Conservation (phyloP, 1,140 invertebrate genomes). For the Brachionus plicatilis region DNA sequence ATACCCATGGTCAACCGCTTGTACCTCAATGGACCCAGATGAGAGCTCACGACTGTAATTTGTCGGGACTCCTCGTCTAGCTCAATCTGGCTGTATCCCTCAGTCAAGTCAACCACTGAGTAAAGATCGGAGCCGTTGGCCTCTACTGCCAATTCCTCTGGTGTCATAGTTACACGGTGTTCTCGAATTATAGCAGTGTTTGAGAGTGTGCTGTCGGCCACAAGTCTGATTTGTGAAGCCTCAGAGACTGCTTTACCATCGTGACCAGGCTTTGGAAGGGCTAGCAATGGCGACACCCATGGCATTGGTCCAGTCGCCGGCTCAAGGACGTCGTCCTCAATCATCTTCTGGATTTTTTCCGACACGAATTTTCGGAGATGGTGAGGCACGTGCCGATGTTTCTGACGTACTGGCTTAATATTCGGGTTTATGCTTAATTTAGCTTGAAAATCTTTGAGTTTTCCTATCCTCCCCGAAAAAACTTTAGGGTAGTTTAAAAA, state of each 20-base stretch:
- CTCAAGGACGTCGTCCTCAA: constrained; percentile 18
- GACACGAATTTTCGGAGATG: neutral
- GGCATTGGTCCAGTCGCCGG: constrained; percentile 17
- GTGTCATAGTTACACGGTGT: neutral
- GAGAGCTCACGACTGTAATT: constrained; percentile 44
- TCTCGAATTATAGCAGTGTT: constrained; percentile 38
- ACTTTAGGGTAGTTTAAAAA: neutral
- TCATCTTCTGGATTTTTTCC: neutral
- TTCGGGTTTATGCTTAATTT: neutral
- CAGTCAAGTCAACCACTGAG: constrained; percentile 55
- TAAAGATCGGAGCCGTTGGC: constrained; percentile 52
- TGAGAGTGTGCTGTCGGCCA: constrained; percentile 10
- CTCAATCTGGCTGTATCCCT: constrained; percentile 51
- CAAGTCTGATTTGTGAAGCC: constrained; percentile 8
- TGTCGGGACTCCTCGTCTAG: constrained; percentile 41
- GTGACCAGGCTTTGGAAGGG: constrained; percentile 18
- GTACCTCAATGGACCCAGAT: constrained; percentile 44
- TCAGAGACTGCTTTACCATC: neutral
- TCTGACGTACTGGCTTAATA: neutral
- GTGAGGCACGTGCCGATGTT: neutral
- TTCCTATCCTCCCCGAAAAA: neutral
- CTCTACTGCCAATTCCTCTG: constrained; percentile 41
- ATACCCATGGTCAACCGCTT: constrained; percentile 44
- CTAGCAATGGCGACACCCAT: constrained; percentile 29
- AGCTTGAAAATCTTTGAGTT: neutral